Evolutionary conservation across 2,888 invertebrate species (phyloP), one percentile per base, ranked within the genome.

Genomic region (Pasiphila rectangulata): DNA sequence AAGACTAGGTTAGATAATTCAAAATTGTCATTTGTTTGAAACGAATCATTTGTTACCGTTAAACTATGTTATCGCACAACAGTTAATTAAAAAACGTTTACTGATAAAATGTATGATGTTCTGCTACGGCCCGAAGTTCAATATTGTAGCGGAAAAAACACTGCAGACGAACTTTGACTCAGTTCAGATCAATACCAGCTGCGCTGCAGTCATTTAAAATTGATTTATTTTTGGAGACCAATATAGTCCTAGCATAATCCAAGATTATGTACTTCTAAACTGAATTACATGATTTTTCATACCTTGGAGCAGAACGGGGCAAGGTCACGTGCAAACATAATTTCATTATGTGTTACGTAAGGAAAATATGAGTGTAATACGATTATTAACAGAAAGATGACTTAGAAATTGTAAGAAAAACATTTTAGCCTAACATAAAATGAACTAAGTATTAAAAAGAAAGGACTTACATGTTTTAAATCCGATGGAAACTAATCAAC

Each of bases 251-350:
- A n/a, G n/a, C n/a, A n/a, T n/a, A n/a, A n/a, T n/a, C n/a, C n/a
- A n/a, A n/a, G n/a, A n/a, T n/a, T n/a, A n/a, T n/a, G n/a, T n/a
- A n/a, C n/a, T n/a, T n/a, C n/a, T n/a, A n/a, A n/a, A n/a, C n/a
- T n/a, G n/a, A n/a, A n/a, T n/a, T n/a, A n/a, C n/a, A n/a, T n/a
- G n/a, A 1, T 12, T 6, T 27, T 13, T 0, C 4, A 29, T 15
- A 17, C 25, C 35, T 12, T 41, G 60, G 58, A 53, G 66, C 50
- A 50, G 71, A 57, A 72, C 79, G 61, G 81, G 63, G 61, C 85
- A 88, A 86, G 86, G 87, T 86, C 87, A 86, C 84, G 83, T 84
- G 85, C 79, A 76, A 79, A 74, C 75, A 75, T 80, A 79, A 83
- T 79, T 80, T 67, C 73, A 77, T 79, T 81, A 78, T 34, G 78